A percentile compares a stretch with the other conserved stretches of the same genome.
These are phyloP conservation scores for Ectemnius continuus DNA, from an alignment of 2,888 invertebrate species.

Conservation along the genomic window DNA sequence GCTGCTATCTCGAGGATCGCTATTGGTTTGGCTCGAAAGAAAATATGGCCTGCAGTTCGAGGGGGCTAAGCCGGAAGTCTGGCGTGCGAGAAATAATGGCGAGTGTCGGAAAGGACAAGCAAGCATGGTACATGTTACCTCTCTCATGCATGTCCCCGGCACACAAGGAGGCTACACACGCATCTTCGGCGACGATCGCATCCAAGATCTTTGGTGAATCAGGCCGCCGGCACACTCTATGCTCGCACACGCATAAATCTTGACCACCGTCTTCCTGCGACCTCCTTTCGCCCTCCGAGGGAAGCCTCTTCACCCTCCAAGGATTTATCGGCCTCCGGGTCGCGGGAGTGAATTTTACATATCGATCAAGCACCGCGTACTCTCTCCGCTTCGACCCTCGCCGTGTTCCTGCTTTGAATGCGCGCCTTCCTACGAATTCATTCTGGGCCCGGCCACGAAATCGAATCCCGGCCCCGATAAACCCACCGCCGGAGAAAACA, in stretches of 20 bases:
- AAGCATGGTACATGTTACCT: neutral
- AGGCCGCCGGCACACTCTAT: conserved; percentile 21
- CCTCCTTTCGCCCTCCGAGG: conserved; percentile 41
- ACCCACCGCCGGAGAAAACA: conserved; percentile 16
- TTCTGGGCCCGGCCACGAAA: conserved; percentile 28
- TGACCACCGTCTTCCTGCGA: conserved; percentile 40
- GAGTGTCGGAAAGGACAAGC: conserved; percentile 4
- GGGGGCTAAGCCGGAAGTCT: conserved; percentile 12
- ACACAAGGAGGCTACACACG: neutral
- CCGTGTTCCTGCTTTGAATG: conserved; percentile 48
- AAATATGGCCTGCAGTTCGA: conserved; percentile 18
- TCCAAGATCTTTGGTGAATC: conserved; percentile 48
- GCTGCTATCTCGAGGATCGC: neutral
- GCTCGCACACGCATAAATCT: conserved; percentile 48
- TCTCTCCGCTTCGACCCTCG: conserved; percentile 26
- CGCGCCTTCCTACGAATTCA: conserved; percentile 43
- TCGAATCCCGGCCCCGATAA: conserved; percentile 18
- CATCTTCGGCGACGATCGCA: conserved; percentile 36
- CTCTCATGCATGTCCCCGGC: conserved; percentile 3
- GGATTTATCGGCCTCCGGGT: conserved; percentile 60
- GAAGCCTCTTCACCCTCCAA: conserved; percentile 32
- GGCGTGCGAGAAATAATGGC: conserved; percentile 41
- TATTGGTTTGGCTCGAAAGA: conserved; percentile 9
- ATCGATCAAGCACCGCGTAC: conserved; percentile 50
- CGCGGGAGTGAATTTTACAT: conserved; percentile 64